Conservation (phyloP, 2,888 invertebrate species). For the Notocelia uddmanniana region DNA sequence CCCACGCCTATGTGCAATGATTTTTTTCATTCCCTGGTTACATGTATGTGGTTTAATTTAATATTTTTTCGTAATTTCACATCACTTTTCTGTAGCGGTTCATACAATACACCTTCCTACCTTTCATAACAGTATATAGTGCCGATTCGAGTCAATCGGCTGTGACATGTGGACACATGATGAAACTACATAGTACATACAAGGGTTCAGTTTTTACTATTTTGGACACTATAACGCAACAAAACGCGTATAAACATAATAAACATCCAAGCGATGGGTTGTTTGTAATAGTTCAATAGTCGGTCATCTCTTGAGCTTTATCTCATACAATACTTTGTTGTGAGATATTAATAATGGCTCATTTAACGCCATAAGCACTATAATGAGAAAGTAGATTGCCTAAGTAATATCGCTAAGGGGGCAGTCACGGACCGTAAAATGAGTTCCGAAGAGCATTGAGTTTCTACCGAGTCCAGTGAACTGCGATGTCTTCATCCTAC, state of each 20-base stretch:
- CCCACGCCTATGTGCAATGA: no score
- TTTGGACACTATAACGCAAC: no score
- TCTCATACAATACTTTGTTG: slow-evolving; percentile 20
- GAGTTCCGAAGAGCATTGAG: slow-evolving; percentile 49
- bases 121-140: no score
- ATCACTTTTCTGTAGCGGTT: no score
- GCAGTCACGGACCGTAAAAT: slow-evolving; percentile 63
- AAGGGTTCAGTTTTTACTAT: no score
- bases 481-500: slow-evolving; percentile 51
- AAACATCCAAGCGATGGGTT: not conserved
- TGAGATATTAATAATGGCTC: slow-evolving; percentile 47
- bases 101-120: no score
- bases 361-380: slow-evolving; percentile 59
- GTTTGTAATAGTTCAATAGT: not conserved
- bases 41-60: no score
- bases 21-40: no score
- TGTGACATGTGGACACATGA: no score
- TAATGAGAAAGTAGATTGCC: slow-evolving; percentile 65
- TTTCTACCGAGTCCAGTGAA: slow-evolving; percentile 52
- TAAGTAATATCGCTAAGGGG: slow-evolving; percentile 53
- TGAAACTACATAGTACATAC: no score
- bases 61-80: no score
- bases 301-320: slow-evolving; percentile 14
- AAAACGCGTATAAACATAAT: not conserved
- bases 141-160: no score